Conservation (phyloP, 2,113 vertebrate genomes). For the Crotalus horridus region DNA sequence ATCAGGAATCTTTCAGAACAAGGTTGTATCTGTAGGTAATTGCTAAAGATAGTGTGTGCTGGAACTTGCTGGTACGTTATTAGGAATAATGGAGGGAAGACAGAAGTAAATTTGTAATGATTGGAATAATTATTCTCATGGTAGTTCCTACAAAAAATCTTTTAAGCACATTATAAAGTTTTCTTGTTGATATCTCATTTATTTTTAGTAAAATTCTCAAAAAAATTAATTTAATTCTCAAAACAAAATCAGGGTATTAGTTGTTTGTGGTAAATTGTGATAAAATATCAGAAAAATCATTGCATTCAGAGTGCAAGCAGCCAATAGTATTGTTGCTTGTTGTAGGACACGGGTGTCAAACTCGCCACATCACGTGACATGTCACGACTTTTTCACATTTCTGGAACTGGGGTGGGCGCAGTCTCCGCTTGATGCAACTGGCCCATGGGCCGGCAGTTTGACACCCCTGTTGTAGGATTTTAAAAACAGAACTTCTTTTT, state of each 20-base stretch:
- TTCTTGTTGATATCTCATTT: background rate
- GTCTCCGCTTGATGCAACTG: too few species aligned
- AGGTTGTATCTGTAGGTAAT: background rate
- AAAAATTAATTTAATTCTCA: background rate
- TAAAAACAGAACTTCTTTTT: background rate
- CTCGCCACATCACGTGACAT: too few species aligned
- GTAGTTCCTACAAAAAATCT: background rate
- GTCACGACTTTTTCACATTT: too few species aligned
- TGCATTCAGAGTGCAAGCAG: background rate
- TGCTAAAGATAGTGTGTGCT: background rate
- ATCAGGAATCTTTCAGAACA: background rate
- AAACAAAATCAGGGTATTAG: background rate
- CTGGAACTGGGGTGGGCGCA: too few species aligned
- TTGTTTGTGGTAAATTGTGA: background rate
- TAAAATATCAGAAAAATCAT: background rate
- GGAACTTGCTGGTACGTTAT: rapidly evolving
- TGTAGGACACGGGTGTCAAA: too few species aligned
- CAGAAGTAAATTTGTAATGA: background rate
- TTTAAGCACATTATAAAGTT: background rate
- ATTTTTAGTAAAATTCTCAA: background rate
- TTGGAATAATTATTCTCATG: background rate
- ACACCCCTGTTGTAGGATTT: background rate
- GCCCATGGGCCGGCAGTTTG: too few species aligned
- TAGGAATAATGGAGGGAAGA: background rate
- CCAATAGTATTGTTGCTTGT: background rate